A percentile compares a stretch with the other conserved stretches of the same genome.
Conservation (phyloP, 1,140 invertebrate genomes). For the Drosophila pachea region DNA sequence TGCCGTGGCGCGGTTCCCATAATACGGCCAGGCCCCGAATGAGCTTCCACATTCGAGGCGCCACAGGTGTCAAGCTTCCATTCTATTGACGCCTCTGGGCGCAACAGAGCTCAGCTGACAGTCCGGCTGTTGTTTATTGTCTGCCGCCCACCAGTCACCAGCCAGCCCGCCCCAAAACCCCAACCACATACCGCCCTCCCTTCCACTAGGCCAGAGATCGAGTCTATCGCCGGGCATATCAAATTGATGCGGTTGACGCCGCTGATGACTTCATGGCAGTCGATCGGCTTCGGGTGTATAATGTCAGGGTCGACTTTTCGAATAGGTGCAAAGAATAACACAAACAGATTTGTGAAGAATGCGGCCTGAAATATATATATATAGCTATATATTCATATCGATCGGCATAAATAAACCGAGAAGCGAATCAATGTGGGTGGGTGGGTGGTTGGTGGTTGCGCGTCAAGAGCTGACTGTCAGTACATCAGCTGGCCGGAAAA, state of each 20-base stretch:
- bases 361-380: too few species aligned
- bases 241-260: slow-evolving; percentile 65
- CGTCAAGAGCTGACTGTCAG: not conserved
- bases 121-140: slow-evolving; percentile 58
- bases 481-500: slow-evolving; percentile 1
- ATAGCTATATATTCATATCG: too few species aligned
- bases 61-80: slow-evolving; percentile 62
- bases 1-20: not conserved
- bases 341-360: not conserved
- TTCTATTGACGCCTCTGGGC: slow-evolving; percentile 60
- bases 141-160: slow-evolving; percentile 30
- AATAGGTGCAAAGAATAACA: slow-evolving; percentile 67
- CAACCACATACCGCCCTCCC: not conserved
- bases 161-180: not conserved
- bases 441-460: too few species aligned
- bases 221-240: slow-evolving; percentile 35
- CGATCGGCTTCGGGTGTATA: slow-evolving; percentile 32
- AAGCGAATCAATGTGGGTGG: too few species aligned
- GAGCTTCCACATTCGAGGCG: slow-evolving; percentile 39
- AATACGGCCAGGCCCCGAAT: not conserved
- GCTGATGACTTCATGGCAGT: slow-evolving; percentile 75
- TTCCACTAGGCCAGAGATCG: slow-evolving; percentile 6
- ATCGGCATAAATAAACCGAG: too few species aligned
- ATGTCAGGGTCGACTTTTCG: slow-evolving; percentile 54
- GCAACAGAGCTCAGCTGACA: slow-evolving; percentile 34